Evolutionary conservation across 2,113 vertebrate species (phyloP).

Genomic region (Prunella himalayana): DNA sequence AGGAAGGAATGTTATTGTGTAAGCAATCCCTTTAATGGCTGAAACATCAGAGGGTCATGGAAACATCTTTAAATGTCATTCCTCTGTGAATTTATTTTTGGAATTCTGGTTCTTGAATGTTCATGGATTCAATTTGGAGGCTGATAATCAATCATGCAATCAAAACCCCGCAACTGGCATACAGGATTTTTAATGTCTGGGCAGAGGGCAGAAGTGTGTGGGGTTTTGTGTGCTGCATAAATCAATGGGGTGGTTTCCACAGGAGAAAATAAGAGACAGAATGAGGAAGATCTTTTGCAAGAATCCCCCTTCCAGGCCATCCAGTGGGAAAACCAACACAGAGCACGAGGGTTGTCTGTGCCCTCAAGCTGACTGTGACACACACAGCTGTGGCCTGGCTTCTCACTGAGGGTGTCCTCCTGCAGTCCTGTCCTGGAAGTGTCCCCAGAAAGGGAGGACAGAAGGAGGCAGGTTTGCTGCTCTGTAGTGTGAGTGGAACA

Average conservation of each 20-base stretch:
- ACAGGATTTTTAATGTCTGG: background rate
- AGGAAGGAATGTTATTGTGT: slow-evolving; percentile 52
- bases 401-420: background rate
- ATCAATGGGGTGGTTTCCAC: background rate
- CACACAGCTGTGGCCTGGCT: background rate
- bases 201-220: background rate
- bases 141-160: slow-evolving; percentile 31
- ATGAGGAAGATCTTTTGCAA: background rate
- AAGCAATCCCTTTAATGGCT: slow-evolving; percentile 34
- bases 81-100: slow-evolving; percentile 17
- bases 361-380: background rate
- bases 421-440: background rate
- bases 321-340: background rate
- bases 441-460: background rate
- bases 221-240: background rate
- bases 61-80: slow-evolving; percentile 41
- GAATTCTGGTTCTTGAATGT: background rate
- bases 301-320: background rate
- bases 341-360: rapidly evolving
- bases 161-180: background rate
- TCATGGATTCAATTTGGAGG: background rate
- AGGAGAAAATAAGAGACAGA: background rate
- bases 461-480: background rate
- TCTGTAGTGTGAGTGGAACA: rapidly evolving
- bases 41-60: slow-evolving; percentile 31